Evolutionary conservation across 2,888 invertebrate genomes (phyloP).

Genomic region (Himalopsyche japonica): DNA sequence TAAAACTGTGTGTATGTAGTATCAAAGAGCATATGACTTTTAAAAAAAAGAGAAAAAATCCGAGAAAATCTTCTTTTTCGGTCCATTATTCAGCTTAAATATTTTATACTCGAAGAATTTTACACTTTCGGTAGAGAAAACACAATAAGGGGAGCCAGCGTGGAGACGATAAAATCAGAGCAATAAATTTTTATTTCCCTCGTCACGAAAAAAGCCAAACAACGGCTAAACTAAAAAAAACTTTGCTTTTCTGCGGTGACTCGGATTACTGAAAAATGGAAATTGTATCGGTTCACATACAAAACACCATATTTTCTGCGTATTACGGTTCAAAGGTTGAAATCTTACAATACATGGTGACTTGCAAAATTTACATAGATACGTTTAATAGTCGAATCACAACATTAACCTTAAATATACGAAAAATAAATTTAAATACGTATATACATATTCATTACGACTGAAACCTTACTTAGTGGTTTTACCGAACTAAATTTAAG

Average conservation of each 20-base stretch:
- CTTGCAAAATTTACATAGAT: no score
- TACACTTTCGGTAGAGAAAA: slow-evolving; percentile 25
- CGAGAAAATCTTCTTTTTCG: slow-evolving; percentile 5
- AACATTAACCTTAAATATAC: no score
- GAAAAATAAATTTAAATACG: no score
- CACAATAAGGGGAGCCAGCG: slow-evolving; percentile 15
- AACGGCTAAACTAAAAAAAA: not conserved
- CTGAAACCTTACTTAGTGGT: no score
- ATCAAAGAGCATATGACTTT: not conserved
- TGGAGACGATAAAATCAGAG: slow-evolving; percentile 23
- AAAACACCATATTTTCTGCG: not conserved
- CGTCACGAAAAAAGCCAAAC: not conserved
- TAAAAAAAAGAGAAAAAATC: slow-evolving; percentile 3
- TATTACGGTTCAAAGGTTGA: not conserved
- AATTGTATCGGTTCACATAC: not conserved
- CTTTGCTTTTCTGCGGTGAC: slow-evolving; percentile 6
- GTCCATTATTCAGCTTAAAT: slow-evolving; percentile 19
- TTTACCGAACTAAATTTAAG: no score
- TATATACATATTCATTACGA: no score
- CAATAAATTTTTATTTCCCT: slow-evolving; percentile 30
- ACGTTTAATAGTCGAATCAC: no score
- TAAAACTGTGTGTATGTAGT: not conserved
- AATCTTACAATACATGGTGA: not conserved
- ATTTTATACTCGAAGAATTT: slow-evolving; percentile 27
- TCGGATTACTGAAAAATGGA: not conserved